Percentiles rank a stretch among this genome's conserved stretches.
Conservation (phyloP, 2,888 invertebrate genomes). For the Hyalella azteca region DNA sequence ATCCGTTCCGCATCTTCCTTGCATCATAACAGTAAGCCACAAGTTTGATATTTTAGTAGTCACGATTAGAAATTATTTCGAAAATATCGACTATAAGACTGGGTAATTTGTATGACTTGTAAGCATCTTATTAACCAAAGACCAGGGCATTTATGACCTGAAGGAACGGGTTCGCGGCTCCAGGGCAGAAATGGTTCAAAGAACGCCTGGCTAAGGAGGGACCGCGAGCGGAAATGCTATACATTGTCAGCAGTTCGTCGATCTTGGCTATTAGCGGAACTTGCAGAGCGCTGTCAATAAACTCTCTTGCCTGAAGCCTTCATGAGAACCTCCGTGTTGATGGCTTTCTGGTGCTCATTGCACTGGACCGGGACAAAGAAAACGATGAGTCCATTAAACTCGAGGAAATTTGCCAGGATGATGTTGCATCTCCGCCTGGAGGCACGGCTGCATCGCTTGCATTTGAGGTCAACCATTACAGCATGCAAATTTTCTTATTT, state of each 20-base stretch:
- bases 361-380: neutral
- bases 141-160: neutral
- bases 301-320: neutral
- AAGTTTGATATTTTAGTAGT: too few species aligned
- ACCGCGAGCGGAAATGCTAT: slow-evolving; percentile 16
- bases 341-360: neutral
- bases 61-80: too few species aligned
- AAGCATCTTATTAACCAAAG: too few species aligned
- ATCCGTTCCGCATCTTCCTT: too few species aligned
- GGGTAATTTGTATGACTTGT: too few species aligned
- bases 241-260: slow-evolving; percentile 28
- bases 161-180: neutral
- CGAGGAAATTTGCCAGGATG: neutral
- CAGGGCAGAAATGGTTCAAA: neutral
- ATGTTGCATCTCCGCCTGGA: neutral
- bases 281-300: neutral
- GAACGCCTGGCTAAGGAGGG: neutral
- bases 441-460: too few species aligned
- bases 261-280: neutral
- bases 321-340: neutral
- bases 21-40: too few species aligned
- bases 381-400: neutral
- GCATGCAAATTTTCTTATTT: too few species aligned
- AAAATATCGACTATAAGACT: too few species aligned
- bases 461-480: too few species aligned